Evolutionary conservation across 2,888 invertebrate genomes (phyloP), one percentile per base, ranked within the genome.

Genomic region (Cephus pygmeus): DNA sequence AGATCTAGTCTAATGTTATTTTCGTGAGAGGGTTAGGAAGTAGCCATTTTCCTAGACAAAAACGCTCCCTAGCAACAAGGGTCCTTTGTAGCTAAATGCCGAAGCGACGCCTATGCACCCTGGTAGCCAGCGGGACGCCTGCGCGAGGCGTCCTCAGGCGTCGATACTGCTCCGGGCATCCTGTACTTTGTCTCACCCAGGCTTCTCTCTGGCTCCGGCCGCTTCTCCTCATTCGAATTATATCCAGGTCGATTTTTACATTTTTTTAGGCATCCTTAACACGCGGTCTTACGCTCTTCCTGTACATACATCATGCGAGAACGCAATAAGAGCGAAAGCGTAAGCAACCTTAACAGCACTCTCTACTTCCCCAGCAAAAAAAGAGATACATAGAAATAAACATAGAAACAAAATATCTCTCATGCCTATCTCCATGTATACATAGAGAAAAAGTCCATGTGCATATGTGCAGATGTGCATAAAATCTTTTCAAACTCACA

Each of bases 161-260:
- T 84, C 84, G 84, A 84, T 84, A 84, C 82, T 79, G 76, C 79
- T 77, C 77, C 76, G 76, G 74, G 73, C 79, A 79, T 81, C 69
- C 76, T 71, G 71, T 33, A 71, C 33, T 71, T 71, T 71, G 71
- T 33, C 12, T 33, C 71, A 56, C 23, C 56, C 56, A 56, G 56
- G 23, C 56, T 56, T 56, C 56, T 56, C 56, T 56, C 56, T 56
- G 56, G 56, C 56, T 23, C 56, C 56, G 56, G 15, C 56, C 56
- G 56, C 2, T 56, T 56, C 56, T 56, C 1, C 56, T 56, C 56
- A 56, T 56, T 56, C 23, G 56, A 56, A 56, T 56, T 23, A 56
- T 56, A 56, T 56, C 23, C 56, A 56, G 56, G 15, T 56, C 23
- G 9, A 9, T 56, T 56, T 23, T 56, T 56, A 9, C 23, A 4